Percentiles rank a stretch among this genome's conserved stretches.
These are phyloP conservation scores for Microctenopoma stevenorrisi DNA, from an alignment of 2,797 vertebrate genomes.

Conservation along the genomic window DNA sequence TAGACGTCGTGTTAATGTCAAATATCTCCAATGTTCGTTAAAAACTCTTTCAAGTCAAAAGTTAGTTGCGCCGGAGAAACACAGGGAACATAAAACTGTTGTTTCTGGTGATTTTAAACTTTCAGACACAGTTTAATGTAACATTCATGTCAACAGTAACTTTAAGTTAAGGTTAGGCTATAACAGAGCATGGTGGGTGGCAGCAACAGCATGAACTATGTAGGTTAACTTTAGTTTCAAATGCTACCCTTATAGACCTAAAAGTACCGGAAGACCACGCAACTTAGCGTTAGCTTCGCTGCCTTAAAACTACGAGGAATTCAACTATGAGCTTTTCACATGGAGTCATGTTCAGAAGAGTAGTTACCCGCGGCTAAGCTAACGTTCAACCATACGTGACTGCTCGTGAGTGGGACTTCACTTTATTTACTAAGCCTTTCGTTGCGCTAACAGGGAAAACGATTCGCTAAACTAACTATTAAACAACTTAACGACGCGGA, in stretches of 20 bases:
- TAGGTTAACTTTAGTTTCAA: not conserved
- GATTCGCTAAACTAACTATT: not conserved
- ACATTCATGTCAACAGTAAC: not conserved
- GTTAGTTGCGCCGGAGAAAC: not conserved
- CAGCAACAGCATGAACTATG: not conserved
- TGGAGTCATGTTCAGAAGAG: not conserved
- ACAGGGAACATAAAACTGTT: not conserved
- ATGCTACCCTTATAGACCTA: not conserved
- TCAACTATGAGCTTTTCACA: not conserved
- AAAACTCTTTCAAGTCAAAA: not conserved
- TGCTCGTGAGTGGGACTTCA: not conserved
- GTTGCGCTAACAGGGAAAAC: not conserved
- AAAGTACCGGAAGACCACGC: constrained; percentile 37
- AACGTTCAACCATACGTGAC: constrained; percentile 1
- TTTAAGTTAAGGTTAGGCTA: not conserved
- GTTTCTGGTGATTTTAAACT: not conserved
- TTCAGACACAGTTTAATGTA: not conserved
- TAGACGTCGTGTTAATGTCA: no score
- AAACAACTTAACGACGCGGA: not conserved
- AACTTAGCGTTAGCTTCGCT: not conserved
- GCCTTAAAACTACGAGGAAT: not conserved
- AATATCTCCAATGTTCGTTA: rapidly evolving
- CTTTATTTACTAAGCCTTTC: not conserved
- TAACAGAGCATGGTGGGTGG: constrained; percentile 32
- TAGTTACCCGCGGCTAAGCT: constrained; percentile 5